Evolutionary conservation across 1,140 invertebrate species (phyloP).

Genomic region (Sesamia nonagrioides): DNA sequence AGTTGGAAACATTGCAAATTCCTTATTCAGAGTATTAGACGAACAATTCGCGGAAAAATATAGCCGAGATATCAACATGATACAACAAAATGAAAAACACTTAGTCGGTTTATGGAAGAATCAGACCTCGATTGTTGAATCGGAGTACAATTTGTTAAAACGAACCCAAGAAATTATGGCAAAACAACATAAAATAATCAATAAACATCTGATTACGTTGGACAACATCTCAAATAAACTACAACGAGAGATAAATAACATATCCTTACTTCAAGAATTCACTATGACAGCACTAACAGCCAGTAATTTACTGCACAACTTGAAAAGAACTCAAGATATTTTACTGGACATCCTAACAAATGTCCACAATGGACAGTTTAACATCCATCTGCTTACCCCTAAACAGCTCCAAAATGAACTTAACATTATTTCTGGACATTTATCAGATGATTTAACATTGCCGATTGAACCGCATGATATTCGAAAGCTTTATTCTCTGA

Average conservation of each 20-base stretch:
- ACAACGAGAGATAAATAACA: no score
- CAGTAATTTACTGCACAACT: neutral
- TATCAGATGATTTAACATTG: neutral
- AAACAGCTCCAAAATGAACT: neutral
- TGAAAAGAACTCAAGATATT: neutral
- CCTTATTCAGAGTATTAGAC: conserved; percentile 8
- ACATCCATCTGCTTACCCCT: neutral
- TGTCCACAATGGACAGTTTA: neutral
- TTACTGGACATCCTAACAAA: neutral
- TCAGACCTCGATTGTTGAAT: conserved; percentile 43
- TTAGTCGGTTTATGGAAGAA: conserved; percentile 5
- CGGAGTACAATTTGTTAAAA: conserved; percentile 35
- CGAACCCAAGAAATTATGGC: no score
- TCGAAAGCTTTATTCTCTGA: neutral
- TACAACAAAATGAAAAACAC: conserved; percentile 20
- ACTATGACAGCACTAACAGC: neutral
- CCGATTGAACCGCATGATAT: neutral
- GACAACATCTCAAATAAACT: no score
- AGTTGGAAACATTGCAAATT: neutral
- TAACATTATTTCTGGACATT: neutral
- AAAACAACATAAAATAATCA: no score
- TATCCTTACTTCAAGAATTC: no score
- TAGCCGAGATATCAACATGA: neutral
- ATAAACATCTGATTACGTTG: no score
- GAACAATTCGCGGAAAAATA: conserved; percentile 10